Base-by-base conservation (phyloP, 92 coral and sea anemone genomes). In the Chrysogorgia sp. region DNA sequence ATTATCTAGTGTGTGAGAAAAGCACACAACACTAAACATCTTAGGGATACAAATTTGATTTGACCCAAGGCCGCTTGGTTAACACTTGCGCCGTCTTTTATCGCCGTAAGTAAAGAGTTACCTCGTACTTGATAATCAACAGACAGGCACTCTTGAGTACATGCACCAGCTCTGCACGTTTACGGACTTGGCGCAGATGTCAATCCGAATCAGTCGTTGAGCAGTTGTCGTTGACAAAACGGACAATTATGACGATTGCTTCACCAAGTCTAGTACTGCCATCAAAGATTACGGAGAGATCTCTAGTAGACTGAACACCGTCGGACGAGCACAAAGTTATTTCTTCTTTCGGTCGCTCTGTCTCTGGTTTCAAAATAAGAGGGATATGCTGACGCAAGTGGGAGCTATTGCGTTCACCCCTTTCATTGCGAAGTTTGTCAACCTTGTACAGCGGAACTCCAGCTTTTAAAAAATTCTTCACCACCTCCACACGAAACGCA, bases 51-150 rank as follows among this genome's bases (percentile, higher is more conserved):
- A 40, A 85, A 85, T 41, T 40, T 34, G 43, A 84, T 69, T 37
- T 70, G 50, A 23, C 52, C 55, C 84, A 85, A 34, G 37, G 90
- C 84, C 34, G 62, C 63, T 77, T 74, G 66, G 53, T 87, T 87
- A n/a, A 82, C 90, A 49, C 86, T 81, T 48, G 90, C 86, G 10
- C 86, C 90, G 75, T 82, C 85, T 50, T 84, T 69, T 82, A 87
- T 87, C 25, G 84, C 85, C 61, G 87, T 87, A 7, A 88, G 77
- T 55, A 87, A 35, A 10, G 86, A 83, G 64, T 71, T 76, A 13
- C 77, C 65, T 56, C 81, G 40, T 35, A 83, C 74, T 15, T 59
- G 68, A 58, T 67, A 67, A 29, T 74, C 76, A 48, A 71, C 78
- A 14, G 58, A 56, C 60, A 68, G 61, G 31, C 60, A 33, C 33